A percentile compares a stretch with the other conserved stretches of the same genome.
Evolutionary conservation across 2,888 invertebrate species (phyloP).

Genomic region (Thymelicus lineola): DNA sequence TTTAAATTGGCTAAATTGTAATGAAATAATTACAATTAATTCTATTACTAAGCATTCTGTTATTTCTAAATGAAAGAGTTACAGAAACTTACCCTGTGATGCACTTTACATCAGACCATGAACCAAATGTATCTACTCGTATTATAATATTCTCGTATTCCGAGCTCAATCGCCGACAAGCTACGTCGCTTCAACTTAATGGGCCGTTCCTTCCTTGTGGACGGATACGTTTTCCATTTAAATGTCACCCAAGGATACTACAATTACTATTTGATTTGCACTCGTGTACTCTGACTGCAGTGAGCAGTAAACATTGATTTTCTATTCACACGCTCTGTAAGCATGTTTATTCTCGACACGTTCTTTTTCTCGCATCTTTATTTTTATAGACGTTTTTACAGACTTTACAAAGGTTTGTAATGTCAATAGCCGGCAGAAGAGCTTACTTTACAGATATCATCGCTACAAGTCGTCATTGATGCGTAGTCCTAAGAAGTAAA

Average conservation of each 20-base stretch:
- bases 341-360: background rate
- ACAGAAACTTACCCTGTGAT: background rate
- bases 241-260: constrained; percentile 31
- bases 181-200: constrained; percentile 22
- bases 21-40: too few species aligned
- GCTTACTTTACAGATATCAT: background rate
- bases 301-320: constrained; percentile 5
- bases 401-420: background rate
- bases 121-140: constrained; percentile 4
- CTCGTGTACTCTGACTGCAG: constrained; percentile 11
- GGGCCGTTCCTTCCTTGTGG: constrained; percentile 19
- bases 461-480: too few species aligned
- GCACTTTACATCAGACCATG: background rate
- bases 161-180: constrained; percentile 8
- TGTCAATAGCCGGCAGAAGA: background rate
- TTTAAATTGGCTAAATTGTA: too few species aligned
- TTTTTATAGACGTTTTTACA: constrained; percentile 1
- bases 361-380: background rate
- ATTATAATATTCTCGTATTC: constrained; percentile 10
- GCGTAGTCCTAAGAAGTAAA: too few species aligned
- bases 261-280: constrained; percentile 27
- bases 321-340: constrained; percentile 1
- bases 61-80: background rate
- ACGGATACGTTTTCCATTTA: constrained; percentile 23
- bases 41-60: too few species aligned